Percentiles rank a stretch among this genome's conserved stretches.
Evolutionary conservation across 1,140 invertebrate species (phyloP).

Genomic region (Leptinotarsa texana): DNA sequence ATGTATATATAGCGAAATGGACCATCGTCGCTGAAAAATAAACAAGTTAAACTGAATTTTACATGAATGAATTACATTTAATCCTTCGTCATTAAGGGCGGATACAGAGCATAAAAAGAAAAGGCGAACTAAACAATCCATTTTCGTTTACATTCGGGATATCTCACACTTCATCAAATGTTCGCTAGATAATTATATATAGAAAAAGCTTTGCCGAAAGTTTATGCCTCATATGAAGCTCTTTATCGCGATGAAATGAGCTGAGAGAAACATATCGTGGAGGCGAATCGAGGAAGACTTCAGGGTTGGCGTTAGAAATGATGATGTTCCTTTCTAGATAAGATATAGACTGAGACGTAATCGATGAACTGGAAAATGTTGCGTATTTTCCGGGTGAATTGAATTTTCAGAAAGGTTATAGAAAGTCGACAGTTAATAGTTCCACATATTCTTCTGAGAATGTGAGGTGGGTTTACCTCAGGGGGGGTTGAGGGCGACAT

Average conservation of each 20-base stretch:
- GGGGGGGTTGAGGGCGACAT: too few relatives aligned
- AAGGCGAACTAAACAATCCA: background rate
- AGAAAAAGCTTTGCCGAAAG: background rate
- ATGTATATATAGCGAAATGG: background rate
- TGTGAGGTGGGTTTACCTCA: too few relatives aligned
- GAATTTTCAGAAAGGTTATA: too few relatives aligned
- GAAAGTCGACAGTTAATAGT: too few relatives aligned
- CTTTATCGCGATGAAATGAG: slow-evolving; percentile 2
- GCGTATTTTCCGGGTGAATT: too few relatives aligned
- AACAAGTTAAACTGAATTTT: background rate
- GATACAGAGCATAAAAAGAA: background rate
- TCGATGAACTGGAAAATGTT: too few relatives aligned
- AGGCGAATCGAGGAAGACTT: background rate
- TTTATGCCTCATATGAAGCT: background rate
- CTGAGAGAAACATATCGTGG: background rate
- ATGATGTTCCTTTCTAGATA: too few relatives aligned
- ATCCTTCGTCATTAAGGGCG: background rate
- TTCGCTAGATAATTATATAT: background rate
- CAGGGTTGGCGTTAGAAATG: background rate
- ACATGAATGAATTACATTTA: background rate
- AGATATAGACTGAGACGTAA: too few relatives aligned
- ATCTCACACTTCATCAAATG: background rate
- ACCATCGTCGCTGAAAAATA: background rate
- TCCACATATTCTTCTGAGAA: too few relatives aligned
- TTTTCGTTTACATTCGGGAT: background rate